Evolutionary conservation across 1,140 invertebrate genomes (phyloP), one percentile per base, ranked within the genome.

Genomic region (Sinella curviseta): DNA sequence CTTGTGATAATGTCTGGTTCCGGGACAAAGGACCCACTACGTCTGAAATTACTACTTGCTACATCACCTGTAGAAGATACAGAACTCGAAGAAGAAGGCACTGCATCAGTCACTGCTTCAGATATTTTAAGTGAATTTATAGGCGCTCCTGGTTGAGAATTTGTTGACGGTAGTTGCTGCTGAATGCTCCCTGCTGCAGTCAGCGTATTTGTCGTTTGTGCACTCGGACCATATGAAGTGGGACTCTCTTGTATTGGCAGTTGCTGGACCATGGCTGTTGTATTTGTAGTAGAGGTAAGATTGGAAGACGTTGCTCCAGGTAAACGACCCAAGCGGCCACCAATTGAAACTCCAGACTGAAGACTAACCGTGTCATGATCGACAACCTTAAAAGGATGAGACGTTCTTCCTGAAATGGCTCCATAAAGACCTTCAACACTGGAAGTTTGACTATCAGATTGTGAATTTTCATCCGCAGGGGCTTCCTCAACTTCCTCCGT

Each of bases 1-100:
- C 95, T 97, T 73, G 94, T 94, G 79, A 98, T 95, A 82, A 98
- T 93, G 88, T 98, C 96, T 31, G 95, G 95, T 86, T 97, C 95
- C 87, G 48, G 55, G 33, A 67, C 57, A 33, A 33, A 39, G 1
- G 34, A 26, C 16, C 65, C 65, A 24, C 28, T 70, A 31, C n/a
- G 26, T 33, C 8, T 33, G 26, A 33, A 1, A 70, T 70, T 70
- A 33, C 26, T 70, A 70, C 28, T 70, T 17, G 26, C 14, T 3
- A 4, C 4, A 70, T 70, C 65, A 31, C 65, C 30, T 3, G 55
- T 17, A 24, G 55, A 60, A 26, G 4, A 17, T 60, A 26, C 55
- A 17, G 55, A 33, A 33, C 26, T 3, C 30, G 65, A 31, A 48
- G 65, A 70, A 30, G 28, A 70, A 70, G 65, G 65, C 65, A 70